phyloP scores from a whole-genome alignment of 1,140 invertebrate species.

The Drosophila varians region DNA sequence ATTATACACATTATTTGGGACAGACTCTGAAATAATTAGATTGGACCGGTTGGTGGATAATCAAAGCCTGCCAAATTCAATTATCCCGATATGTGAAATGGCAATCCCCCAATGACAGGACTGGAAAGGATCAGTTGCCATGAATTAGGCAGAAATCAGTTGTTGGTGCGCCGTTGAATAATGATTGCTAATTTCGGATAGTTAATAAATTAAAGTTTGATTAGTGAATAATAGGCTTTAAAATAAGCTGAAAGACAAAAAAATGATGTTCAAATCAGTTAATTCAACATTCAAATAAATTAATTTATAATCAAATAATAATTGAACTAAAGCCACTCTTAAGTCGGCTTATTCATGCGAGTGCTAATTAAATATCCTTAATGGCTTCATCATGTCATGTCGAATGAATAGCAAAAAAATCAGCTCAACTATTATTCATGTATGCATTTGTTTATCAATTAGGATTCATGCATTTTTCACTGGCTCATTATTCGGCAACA shows the following conservation, averaged over 20 bases:
- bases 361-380: constrained; percentile 27
- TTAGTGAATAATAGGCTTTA: background rate
- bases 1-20: constrained; percentile 25
- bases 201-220: background rate
- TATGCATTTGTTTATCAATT: constrained; percentile 38
- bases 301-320: background rate
- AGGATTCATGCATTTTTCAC: constrained; percentile 48
- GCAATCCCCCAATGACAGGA: background rate
- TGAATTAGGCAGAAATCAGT: background rate
- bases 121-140: constrained; percentile 1
- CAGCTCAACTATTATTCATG: background rate
- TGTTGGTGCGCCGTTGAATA: background rate
- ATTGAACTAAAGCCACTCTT: background rate
- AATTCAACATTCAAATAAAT: background rate
- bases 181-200: background rate
- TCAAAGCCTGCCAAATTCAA: constrained; percentile 39
- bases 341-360: background rate
- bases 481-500: constrained; percentile 30
- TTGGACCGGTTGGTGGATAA: constrained; percentile 22
- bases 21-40: constrained; percentile 37
- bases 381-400: constrained; percentile 20
- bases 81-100: constrained; percentile 17
- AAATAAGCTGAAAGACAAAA: too few species aligned
- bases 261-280: too few species aligned
- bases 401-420: constrained; percentile 1